Conservation (phyloP, 2,113 vertebrate genomes). For the Malurus melanocephalus region DNA sequence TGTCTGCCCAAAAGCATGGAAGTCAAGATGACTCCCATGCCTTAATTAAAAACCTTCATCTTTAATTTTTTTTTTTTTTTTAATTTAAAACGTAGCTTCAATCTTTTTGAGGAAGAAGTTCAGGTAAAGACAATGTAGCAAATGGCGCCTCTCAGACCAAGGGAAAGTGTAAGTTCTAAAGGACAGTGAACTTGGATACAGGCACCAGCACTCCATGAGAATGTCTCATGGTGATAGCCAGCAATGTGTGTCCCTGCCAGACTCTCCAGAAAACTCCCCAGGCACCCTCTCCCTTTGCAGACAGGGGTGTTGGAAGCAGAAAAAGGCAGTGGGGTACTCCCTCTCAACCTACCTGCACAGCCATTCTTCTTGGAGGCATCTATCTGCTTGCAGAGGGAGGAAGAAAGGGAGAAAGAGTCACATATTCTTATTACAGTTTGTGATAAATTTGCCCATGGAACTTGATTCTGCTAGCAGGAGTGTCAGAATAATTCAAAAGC, state of each 20-base stretch:
- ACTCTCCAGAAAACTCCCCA: neutral
- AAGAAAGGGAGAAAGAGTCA: neutral
- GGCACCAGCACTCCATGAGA: neutral
- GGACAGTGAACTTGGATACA: neutral
- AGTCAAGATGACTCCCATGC: neutral
- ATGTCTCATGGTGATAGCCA: accelerated
- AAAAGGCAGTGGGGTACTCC: neutral
- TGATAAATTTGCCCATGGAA: neutral
- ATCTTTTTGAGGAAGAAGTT: neutral
- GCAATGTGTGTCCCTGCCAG: neutral
- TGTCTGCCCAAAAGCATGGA: neutral
- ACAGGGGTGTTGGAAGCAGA: accelerated
- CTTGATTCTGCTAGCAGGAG: neutral
- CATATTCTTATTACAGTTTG: neutral
- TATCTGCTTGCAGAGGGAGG: accelerated
- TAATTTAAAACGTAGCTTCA: neutral
- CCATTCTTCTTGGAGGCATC: neutral
- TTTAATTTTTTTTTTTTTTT: neutral
- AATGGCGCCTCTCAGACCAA: neutral
- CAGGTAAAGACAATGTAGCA: neutral
- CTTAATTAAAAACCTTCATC: neutral
- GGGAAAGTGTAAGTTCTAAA: neutral
- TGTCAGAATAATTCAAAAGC: neutral
- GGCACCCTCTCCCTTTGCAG: neutral
- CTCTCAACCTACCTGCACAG: neutral